Percentiles rank a stretch among this genome's conserved stretches.
These are phyloP conservation scores for Smittia aterrima DNA, from an alignment of 2,888 invertebrate species.

Conservation along the genomic window DNA sequence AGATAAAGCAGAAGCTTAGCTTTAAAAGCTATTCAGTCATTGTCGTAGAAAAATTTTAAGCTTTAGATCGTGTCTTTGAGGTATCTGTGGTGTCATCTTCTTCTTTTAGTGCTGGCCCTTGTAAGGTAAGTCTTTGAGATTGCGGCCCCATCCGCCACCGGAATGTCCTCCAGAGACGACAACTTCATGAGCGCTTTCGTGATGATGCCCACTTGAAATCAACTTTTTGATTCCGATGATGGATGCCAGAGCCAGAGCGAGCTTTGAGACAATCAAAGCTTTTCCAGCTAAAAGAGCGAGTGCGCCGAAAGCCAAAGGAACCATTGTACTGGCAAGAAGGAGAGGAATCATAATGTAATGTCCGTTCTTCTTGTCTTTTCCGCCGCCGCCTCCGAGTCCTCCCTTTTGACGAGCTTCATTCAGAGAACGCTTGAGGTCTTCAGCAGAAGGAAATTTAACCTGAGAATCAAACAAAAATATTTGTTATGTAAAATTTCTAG, in stretches of 20 bases:
- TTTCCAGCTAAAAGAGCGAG: constrained; percentile 80
- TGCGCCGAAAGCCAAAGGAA: constrained; percentile 79
- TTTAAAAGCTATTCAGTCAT: constrained; percentile 27
- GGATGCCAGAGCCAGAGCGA: constrained; percentile 77
- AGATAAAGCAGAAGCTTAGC: constrained; percentile 34
- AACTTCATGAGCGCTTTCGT: constrained; percentile 63
- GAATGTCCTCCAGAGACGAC: constrained; percentile 69
- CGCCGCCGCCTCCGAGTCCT: constrained; percentile 55
- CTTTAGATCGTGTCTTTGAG: background rate
- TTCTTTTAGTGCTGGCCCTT: constrained; percentile 56
- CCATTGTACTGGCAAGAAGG: constrained; percentile 74
- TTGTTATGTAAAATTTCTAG: background rate
- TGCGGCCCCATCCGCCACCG: constrained; percentile 65
- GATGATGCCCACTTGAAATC: constrained; percentile 62
- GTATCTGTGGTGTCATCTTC: background rate
- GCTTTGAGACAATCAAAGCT: constrained; percentile 78
- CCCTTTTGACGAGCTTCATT: constrained; percentile 54
- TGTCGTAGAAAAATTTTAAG: background rate
- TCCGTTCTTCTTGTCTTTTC: constrained; percentile 68
- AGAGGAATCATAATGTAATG: constrained; percentile 75
- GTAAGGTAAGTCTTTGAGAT: constrained; percentile 62
- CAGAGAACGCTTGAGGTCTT: constrained; percentile 63
- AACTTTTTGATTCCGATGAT: constrained; percentile 84
- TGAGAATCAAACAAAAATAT: constrained; percentile 46
- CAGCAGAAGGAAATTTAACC: constrained; percentile 72